These are phyloP conservation scores for Vulpes vulpes DNA, from an alignment of 2,113 vertebrate genomes.

Conservation along the genomic window DNA sequence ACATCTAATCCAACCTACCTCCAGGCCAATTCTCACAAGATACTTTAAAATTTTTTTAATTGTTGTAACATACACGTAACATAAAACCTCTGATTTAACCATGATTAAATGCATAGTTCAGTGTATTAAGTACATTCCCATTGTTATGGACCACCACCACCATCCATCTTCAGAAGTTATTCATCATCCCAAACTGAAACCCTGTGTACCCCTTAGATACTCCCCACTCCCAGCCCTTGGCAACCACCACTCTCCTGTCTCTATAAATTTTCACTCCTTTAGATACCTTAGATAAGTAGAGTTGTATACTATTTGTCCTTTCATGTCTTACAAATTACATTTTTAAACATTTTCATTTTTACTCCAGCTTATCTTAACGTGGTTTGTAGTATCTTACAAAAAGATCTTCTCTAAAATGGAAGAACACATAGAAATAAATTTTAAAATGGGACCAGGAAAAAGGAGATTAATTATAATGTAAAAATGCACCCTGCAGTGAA, in stretches of 20 bases:
- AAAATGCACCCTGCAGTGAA: not conserved
- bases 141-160: not conserved
- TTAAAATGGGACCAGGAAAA: not conserved
- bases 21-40: not conserved
- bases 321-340: not conserved
- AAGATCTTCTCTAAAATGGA: not conserved
- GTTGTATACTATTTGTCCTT: not conserved
- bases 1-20: not conserved
- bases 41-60: not conserved
- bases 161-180: not conserved
- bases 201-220: not conserved
- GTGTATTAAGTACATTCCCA: not conserved
- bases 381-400: not conserved
- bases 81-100: not conserved
- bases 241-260: not conserved
- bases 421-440: not conserved
- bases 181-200: not conserved
- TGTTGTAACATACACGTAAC: not conserved
- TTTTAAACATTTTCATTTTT: not conserved
- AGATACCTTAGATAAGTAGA: not conserved
- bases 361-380: not conserved
- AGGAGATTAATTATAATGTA: not conserved
- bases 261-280: not conserved
- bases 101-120: not conserved
- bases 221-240: not conserved